These are phyloP conservation scores for Oceanites oceanicus DNA, from an alignment of 2,113 vertebrate genomes.

Conservation along the genomic window DNA sequence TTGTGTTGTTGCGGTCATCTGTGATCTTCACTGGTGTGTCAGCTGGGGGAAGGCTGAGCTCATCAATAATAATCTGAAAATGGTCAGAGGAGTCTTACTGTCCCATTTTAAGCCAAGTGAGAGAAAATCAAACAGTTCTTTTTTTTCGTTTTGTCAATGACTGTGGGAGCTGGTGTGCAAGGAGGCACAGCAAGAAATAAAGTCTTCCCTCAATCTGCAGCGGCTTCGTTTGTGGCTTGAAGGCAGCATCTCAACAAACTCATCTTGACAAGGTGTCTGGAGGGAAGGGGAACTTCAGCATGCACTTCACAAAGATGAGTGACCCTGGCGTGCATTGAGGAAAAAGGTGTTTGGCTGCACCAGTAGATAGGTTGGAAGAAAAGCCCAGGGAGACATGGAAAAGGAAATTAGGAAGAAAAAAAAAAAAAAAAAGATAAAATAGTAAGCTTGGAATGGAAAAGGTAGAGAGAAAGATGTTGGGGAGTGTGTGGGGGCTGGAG, in stretches of 20 bases:
- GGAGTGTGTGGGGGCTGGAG: fast-evolving
- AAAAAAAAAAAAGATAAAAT: not conserved
- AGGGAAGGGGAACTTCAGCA: not conserved
- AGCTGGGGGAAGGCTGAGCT: not conserved
- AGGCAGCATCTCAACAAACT: not conserved
- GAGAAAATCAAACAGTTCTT: not conserved
- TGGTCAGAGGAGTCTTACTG: not conserved
- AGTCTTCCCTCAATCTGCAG: not conserved
- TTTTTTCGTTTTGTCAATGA: not conserved
- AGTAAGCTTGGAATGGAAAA: not conserved
- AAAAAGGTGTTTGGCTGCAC: not conserved
- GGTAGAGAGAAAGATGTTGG: not conserved
- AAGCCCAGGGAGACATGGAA: not conserved
- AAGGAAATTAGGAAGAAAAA: not conserved
- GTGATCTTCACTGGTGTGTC: not conserved
- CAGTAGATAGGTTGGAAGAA: not conserved
- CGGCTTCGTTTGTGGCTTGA: not conserved
- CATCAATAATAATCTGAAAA: not conserved
- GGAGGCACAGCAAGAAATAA: not conserved
- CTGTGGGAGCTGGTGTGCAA: not conserved
- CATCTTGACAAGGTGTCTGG: not conserved
- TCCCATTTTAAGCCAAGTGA: not conserved
- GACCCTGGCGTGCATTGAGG: not conserved
- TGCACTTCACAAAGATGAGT: not conserved
- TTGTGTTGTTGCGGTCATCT: not conserved